A percentile compares a stretch with the other conserved stretches of the same genome.
Conservation (phyloP, 2,888 invertebrate species). For the Maniola hyperantus region DNA sequence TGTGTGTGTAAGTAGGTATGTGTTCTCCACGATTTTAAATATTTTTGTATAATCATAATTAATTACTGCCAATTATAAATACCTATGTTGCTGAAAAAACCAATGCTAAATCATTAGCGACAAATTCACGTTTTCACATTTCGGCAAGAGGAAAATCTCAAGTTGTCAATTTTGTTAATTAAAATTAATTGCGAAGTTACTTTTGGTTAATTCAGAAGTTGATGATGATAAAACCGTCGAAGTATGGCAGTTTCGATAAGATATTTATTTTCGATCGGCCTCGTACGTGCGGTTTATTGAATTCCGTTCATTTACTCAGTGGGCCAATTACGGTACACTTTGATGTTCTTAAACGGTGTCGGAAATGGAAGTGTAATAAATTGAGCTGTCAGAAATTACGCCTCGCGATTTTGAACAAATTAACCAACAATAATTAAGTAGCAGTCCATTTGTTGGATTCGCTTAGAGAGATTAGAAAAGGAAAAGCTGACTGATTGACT, state of each 20-base stretch:
- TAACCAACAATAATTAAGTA: constrained; percentile 45
- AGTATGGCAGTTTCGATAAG: constrained; percentile 31
- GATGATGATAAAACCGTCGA: constrained; percentile 35
- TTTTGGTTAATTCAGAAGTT: constrained; percentile 13
- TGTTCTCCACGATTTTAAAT: too few relatives aligned
- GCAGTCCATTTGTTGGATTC: too few relatives aligned
- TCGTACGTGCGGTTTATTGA: constrained; percentile 42
- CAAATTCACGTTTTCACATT: background rate
- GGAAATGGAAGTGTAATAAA: constrained; percentile 73
- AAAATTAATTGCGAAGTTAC: constrained; percentile 21
- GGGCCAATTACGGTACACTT: constrained; percentile 72
- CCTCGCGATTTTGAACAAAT: constrained; percentile 59
- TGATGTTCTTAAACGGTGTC: constrained; percentile 71
- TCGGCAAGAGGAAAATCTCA: constrained; percentile 2
- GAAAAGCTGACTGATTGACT: too few relatives aligned
- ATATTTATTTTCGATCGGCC: constrained; percentile 42
- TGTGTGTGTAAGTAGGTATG: too few relatives aligned
- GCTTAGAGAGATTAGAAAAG: too few relatives aligned
- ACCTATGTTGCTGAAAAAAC: background rate
- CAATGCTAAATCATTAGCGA: background rate
- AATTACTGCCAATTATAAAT: too few relatives aligned
- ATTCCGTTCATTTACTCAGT: constrained; percentile 55
- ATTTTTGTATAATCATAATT: too few relatives aligned
- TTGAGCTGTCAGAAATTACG: constrained; percentile 65
- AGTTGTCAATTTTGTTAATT: constrained; percentile 16